A percentile compares a stretch with the other conserved stretches of the same genome.
phyloP scores from a whole-genome alignment of 2,113 vertebrate genomes.

The Odontesthes bonariensis region DNA sequence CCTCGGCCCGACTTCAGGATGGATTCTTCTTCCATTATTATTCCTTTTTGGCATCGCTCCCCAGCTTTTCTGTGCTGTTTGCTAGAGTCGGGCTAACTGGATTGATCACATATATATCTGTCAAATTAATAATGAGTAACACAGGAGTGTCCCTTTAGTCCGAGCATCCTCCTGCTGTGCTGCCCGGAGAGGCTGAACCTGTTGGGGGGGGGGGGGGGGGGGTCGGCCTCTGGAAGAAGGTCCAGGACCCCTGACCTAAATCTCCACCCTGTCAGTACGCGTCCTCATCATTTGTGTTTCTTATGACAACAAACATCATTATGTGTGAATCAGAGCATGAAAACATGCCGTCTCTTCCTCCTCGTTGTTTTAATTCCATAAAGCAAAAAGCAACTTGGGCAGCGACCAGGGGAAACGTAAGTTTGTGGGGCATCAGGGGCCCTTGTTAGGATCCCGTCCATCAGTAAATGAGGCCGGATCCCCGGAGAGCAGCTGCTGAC shows the following conservation, averaged over 20 bases:
- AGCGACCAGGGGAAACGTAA: neutral
- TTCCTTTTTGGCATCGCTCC: too few species aligned
- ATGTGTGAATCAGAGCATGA: conserved; percentile 18
- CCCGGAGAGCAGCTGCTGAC: conserved; percentile 34
- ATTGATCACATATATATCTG: too few species aligned
- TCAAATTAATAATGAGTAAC: too few species aligned
- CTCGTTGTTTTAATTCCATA: neutral
- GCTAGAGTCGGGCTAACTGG: too few species aligned
- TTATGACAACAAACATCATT: neutral
- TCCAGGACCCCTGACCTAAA: neutral
- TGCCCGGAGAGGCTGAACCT: too few species aligned
- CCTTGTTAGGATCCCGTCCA: conserved; percentile 27
- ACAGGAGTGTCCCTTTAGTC: too few species aligned
- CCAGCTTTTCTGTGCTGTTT: too few species aligned
- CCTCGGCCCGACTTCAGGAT: too few species aligned
- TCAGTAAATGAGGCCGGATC: conserved; percentile 49
- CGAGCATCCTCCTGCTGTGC: too few species aligned
- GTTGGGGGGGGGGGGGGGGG: too few species aligned
- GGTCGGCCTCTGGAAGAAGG: neutral
- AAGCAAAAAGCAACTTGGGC: conserved; percentile 13
- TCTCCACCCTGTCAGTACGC: neutral
- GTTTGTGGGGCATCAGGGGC: neutral
- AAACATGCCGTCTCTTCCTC: neutral
- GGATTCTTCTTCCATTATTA: too few species aligned
- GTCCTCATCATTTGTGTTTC: conserved; percentile 5